Percentiles rank a stretch among this genome's conserved stretches.
These are phyloP conservation scores for Thamnophis sirtalis DNA, from an alignment of 2,113 vertebrate genomes.

Conservation along the genomic window DNA sequence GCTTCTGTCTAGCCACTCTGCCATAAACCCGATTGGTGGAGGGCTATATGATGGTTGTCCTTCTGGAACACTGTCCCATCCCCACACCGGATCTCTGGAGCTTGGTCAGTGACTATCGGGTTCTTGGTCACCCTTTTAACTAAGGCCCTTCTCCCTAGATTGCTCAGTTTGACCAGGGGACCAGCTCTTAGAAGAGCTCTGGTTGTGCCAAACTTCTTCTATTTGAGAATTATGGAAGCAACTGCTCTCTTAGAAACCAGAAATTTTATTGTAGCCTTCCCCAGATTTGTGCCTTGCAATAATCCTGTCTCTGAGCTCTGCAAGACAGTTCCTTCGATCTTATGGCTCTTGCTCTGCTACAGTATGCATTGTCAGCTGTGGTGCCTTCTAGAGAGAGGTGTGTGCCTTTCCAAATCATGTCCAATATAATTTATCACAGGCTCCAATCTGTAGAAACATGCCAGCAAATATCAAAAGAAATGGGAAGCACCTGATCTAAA, in stretches of 20 bases:
- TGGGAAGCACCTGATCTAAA: neutral
- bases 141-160: neutral
- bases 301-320: neutral
- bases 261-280: neutral
- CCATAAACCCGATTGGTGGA: neutral
- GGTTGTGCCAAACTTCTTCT: neutral
- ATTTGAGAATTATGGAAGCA: neutral
- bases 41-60: neutral
- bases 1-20: neutral
- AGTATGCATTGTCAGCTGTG: neutral
- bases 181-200: neutral
- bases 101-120: neutral
- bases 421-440: neutral
- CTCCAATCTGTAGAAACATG: neutral
- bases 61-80: neutral
- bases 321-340: neutral
- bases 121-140: no score
- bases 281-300: neutral
- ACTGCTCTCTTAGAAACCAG: neutral
- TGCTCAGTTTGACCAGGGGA: neutral
- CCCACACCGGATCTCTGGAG: neutral
- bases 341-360: neutral
- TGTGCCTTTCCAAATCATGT: no score
- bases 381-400: neutral
- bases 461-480: neutral